Conservation (phyloP, 2,888 invertebrate genomes). For the Oscheius onirici region DNA sequence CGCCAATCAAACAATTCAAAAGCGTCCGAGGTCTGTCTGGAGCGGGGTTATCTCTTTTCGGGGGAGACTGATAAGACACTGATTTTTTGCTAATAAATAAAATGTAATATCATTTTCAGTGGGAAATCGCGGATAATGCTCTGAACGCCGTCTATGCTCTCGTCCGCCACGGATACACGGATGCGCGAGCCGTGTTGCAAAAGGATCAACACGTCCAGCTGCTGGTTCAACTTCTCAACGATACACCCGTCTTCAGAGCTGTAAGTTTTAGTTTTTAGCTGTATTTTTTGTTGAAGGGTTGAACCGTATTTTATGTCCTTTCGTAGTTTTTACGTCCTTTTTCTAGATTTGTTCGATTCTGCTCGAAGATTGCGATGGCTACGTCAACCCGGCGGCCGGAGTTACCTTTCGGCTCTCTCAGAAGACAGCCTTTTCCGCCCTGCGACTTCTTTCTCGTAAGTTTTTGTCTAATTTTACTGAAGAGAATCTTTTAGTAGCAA, state of each 20-base stretch:
- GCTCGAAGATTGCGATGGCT: conserved; percentile 54
- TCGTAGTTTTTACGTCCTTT: neutral
- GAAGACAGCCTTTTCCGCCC: conserved; percentile 45
- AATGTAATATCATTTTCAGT: conserved; percentile 40
- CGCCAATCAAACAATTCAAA: too few species aligned
- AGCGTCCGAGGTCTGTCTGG: too few species aligned
- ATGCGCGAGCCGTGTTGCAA: conserved; percentile 51
- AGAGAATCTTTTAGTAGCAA: conserved; percentile 40
- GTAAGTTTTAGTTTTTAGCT: conserved; percentile 32
- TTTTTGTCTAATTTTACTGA: neutral
- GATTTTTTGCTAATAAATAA: neutral
- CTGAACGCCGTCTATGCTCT: conserved; percentile 57
- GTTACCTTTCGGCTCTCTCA: conserved; percentile 38
- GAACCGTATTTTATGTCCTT: too few species aligned
- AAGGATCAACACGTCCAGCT: conserved; percentile 48
- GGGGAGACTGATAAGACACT: neutral
- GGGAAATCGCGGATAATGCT: conserved; percentile 58
- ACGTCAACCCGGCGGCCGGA: conserved; percentile 36
- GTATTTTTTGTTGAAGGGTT: too few species aligned
- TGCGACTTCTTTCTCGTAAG: conserved; percentile 37
- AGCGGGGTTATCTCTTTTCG: neutral
- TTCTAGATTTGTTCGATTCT: conserved; percentile 53
- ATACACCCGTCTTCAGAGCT: conserved; percentile 56
- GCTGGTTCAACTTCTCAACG: conserved; percentile 64
- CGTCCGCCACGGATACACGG: conserved; percentile 58